Conservation (phyloP, 2,888 invertebrate genomes). For the Phasia obesa region DNA sequence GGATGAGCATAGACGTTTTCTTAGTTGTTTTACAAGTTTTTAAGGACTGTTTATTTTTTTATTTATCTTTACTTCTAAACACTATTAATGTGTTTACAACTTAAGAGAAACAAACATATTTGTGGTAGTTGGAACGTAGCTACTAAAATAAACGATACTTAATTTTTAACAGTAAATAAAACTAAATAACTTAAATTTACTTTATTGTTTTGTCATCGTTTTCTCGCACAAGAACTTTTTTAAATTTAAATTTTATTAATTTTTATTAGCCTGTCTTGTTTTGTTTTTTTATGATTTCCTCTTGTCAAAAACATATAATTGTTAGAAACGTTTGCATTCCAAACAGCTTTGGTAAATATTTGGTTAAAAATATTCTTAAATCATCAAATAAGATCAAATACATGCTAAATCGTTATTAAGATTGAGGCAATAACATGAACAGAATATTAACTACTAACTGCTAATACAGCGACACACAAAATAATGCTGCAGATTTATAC, state of each 20-base stretch:
- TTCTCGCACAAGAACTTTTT: not conserved
- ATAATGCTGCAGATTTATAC: too few relatives aligned
- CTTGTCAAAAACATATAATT: constrained; percentile 13
- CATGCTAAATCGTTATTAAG: constrained; percentile 64
- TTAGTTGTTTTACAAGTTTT: too few relatives aligned
- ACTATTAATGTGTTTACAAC: too few relatives aligned
- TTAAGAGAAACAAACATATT: too few relatives aligned
- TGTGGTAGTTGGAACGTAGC: too few relatives aligned
- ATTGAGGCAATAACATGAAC: constrained; percentile 62
- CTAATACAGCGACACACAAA: too few relatives aligned
- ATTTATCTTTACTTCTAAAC: too few relatives aligned
- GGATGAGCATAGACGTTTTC: too few relatives aligned
- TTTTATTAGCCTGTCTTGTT: not conserved
- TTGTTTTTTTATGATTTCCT: constrained; percentile 16
- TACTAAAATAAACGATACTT: constrained; percentile 38
- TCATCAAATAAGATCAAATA: constrained; percentile 59
- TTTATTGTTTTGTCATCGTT: not conserved
- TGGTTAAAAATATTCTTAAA: constrained; percentile 58
- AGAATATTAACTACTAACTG: too few relatives aligned
- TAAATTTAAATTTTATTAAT: too few relatives aligned
- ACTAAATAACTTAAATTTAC: not conserved
- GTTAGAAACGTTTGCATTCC: constrained; percentile 49
- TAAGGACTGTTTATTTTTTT: too few relatives aligned
- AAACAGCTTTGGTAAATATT: constrained; percentile 67
- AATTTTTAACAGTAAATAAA: constrained; percentile 34